These are phyloP conservation scores for Penaeus japonicus DNA, from an alignment of 1,140 invertebrate genomes.

Conservation along the genomic window DNA sequence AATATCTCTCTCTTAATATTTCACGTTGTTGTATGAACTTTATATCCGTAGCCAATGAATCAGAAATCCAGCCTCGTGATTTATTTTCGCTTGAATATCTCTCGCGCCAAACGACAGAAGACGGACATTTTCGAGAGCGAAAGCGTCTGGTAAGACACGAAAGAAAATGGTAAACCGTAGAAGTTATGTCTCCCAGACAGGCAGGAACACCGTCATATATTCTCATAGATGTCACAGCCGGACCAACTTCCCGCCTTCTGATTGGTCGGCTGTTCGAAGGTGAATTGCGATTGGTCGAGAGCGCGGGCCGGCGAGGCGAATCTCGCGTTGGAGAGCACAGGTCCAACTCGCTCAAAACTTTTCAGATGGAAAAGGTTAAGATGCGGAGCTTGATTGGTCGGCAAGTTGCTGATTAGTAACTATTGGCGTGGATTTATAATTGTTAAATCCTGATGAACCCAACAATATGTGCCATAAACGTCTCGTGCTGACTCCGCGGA, in stretches of 20 bases:
- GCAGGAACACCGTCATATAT: conserved; percentile 48
- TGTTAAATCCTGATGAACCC: neutral
- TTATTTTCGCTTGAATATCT: too few species aligned
- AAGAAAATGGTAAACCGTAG: neutral
- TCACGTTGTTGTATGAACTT: too few species aligned
- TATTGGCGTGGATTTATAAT: conserved; percentile 15
- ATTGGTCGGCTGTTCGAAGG: conserved; percentile 22
- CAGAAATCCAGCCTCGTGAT: too few species aligned
- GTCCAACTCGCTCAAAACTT: conserved; percentile 5
- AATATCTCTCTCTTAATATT: too few species aligned
- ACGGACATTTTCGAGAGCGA: conserved; percentile 7
- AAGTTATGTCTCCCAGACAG: conserved; percentile 26
- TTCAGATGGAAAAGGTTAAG: conserved; percentile 34
- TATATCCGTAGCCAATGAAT: too few species aligned
- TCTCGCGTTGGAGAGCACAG: conserved; percentile 13
- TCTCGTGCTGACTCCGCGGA: too few species aligned
- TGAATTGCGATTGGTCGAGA: conserved; percentile 37
- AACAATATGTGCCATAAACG: neutral
- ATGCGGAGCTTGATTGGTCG: conserved; percentile 35
- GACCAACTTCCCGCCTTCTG: conserved; percentile 24
- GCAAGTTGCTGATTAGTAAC: conserved; percentile 47
- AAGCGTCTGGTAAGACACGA: neutral
- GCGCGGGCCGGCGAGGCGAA: conserved; percentile 9
- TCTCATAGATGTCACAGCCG: conserved; percentile 51
- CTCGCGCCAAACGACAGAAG: neutral